Evolutionary conservation across 2,797 vertebrate species (phyloP), one percentile per base, ranked within the genome.

Genomic region (Etheostoma perlongum): DNA sequence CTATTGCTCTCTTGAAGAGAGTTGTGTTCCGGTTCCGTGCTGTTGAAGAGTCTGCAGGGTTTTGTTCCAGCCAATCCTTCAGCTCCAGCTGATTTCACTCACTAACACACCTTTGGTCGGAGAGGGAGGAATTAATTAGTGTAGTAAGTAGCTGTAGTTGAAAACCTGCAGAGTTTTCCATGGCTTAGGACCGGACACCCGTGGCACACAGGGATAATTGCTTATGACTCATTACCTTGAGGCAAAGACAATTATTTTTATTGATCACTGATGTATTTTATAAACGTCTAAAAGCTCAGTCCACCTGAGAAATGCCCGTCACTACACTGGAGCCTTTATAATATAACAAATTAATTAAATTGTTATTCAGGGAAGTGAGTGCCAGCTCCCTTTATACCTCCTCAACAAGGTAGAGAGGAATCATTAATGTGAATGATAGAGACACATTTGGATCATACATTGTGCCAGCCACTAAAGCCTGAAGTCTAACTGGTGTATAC

Each of bases 81-180:
- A 30, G 40, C 78, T 72, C 51, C 52, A 46, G 67, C 81, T 75
- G 71, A 89, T 82, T 86, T 76, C 46, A 33, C 66, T 86, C 82
- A 89, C 90, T 74, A 90, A 74, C 78, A 72, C 83, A 83, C 77
- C 83, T 88, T 85, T 66, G 68, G 67, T 84, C 62, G 44, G 44
- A 85, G 46, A 79, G 67, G 71, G 57, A 82, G 57, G 78, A 86
- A 85, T 58, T 82, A 81, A 83, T 91, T 89, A 89, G 69, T 64
- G 72, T 76, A 79, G 79, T 81, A 44, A 55, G 75, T 61, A 25
- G 72, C 77, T 79, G 72, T 57, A 67, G 46, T 74, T 70, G 30
- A 78, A 80, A 82, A 57, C 60, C 63, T 65, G 51, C 72, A 48
- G 59, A 66, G 66, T 74, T 30, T 59, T 76, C 67, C 0, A 12